Evolutionary conservation across 2,888 invertebrate species (phyloP), one percentile per base, ranked within the genome.

Genomic region (Oxycera nigricornis): DNA sequence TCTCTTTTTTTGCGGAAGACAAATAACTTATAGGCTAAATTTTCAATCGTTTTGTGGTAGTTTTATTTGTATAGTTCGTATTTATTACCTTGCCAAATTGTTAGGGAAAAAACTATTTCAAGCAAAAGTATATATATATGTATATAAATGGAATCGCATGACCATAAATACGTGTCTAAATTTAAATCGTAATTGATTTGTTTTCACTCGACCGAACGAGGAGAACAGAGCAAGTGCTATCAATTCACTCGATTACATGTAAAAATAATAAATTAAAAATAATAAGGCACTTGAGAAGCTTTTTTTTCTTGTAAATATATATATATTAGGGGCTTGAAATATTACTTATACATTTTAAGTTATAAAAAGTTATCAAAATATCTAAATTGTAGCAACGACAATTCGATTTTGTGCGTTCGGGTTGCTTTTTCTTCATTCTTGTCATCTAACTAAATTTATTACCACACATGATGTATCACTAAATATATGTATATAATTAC

Each of bases 251-350:
- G 46, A 11, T 7, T 46, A 46, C 30, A 41, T 35, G 9, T 20
- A 55, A 70, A 70, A 70, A 68, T 50, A 72, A 72, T 72, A 72
- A 72, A 72, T 72, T 72, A 72, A 57, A 72, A 72, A 59, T 72
- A 72, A 72, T 72, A 72, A 72, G 72, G 72, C 72, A 72, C 72
- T 72, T 72, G 57, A 70, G 70, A 70, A 70, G 55, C 17, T 31
- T 14, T 65, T 41, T 65, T 65, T 65, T 11, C 39, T 65, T 65
- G 65, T 65, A 59, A 30, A 59, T 70, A 55, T 70, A 55, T 70
- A 55, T 52, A 55, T 30, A 70, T 59, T 11, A 30, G 30, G 30
- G 30, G 20, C 30, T 65, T 39, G 24, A 24, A 41, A 65, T 65
- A 52, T 70, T 52, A 52, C 52, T 28, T 50, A 52, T 17, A 50